phyloP scores from a whole-genome alignment of 2,888 invertebrate genomes.

The Ochropacha duplaris region DNA sequence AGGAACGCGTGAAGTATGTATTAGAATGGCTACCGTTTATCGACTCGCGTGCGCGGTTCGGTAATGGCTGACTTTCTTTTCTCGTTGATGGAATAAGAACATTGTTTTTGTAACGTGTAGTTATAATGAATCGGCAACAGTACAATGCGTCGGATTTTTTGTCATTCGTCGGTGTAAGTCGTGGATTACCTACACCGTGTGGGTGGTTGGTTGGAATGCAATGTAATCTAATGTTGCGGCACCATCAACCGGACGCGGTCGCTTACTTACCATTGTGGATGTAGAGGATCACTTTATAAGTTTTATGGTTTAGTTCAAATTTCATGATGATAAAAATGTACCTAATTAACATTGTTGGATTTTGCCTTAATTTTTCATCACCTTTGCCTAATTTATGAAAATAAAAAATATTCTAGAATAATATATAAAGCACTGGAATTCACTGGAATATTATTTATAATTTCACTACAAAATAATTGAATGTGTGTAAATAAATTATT shows the following conservation, averaged over 20 bases:
- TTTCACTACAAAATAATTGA: too few relatives aligned
- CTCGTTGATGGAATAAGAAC: constrained; percentile 48
- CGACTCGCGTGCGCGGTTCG: constrained; percentile 75
- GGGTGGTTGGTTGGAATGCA: constrained; percentile 60
- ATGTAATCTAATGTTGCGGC: constrained; percentile 47
- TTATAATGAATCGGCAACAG: constrained; percentile 27
- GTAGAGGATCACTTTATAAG: constrained; percentile 12
- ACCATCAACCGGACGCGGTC: constrained; percentile 29
- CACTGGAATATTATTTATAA: too few relatives aligned
- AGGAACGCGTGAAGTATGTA: constrained; percentile 64
- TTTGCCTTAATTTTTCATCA: not conserved
- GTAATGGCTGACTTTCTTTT: constrained; percentile 79
- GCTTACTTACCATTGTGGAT: constrained; percentile 18
- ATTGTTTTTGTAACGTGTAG: constrained; percentile 26
- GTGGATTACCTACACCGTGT: constrained; percentile 44
- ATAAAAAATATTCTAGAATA: not conserved
- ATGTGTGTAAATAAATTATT: too few relatives aligned
- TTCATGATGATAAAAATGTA: not conserved
- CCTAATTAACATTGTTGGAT: not conserved
- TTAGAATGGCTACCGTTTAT: constrained; percentile 79
- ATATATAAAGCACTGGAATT: too few relatives aligned
- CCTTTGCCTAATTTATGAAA: not conserved
- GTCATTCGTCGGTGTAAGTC: constrained; percentile 56
- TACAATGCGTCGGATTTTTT: constrained; percentile 41
- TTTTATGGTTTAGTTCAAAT: not conserved